Conservation (phyloP, 1,140 invertebrate species). For the Colletes gigas region DNA sequence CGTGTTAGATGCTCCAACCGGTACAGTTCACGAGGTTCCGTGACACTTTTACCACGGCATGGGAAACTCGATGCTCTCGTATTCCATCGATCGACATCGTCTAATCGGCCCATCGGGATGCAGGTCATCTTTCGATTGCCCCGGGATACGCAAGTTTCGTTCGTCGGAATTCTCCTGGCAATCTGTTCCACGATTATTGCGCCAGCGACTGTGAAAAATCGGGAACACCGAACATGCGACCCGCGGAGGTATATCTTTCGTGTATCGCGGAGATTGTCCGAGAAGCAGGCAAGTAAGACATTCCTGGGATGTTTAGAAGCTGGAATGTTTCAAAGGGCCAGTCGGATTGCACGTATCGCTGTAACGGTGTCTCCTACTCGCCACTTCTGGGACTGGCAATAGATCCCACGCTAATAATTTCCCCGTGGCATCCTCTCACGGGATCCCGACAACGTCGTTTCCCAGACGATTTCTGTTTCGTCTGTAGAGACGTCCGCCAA, state of each 20-base stretch:
- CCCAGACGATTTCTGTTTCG: slow-evolving; percentile 34
- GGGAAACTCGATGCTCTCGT: neutral
- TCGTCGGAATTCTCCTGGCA: neutral
- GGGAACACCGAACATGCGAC: neutral
- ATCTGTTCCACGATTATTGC: neutral
- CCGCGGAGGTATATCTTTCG: neutral
- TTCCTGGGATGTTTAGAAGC: slow-evolving; percentile 58
- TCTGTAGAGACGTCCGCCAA: too few relatives aligned
- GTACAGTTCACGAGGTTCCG: neutral
- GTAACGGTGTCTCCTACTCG: slow-evolving; percentile 68
- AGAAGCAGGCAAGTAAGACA: slow-evolving; percentile 47
- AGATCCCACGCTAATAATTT: slow-evolving; percentile 74
- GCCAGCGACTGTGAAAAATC: neutral
- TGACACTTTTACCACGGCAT: too few relatives aligned
- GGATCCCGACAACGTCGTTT: slow-evolving; percentile 54
- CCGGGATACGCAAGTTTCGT: neutral
- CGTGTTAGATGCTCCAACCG: too few relatives aligned
- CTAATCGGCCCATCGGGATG: slow-evolving; percentile 8
- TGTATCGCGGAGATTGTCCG: neutral
- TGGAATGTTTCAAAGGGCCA: slow-evolving; percentile 53
- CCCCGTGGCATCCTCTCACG: slow-evolving; percentile 51
- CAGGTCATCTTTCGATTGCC: neutral
- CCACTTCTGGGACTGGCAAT: slow-evolving; percentile 33
- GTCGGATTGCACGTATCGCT: slow-evolving; percentile 34
- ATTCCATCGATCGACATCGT: neutral